Conservation (phyloP, 2,797 vertebrate species). For the Masticophis lateralis region DNA sequence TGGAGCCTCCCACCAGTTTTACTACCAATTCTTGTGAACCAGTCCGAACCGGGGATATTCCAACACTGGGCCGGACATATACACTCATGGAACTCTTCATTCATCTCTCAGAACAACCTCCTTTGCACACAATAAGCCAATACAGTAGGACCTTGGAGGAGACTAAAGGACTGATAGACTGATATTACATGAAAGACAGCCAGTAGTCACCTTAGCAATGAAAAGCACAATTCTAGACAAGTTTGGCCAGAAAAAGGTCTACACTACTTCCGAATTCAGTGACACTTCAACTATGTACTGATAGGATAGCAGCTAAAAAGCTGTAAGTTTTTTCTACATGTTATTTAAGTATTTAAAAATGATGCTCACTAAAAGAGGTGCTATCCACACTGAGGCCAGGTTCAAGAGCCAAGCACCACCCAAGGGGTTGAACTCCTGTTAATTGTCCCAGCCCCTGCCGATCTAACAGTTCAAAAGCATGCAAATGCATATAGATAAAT, state of each 20-base stretch:
- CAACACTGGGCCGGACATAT: background rate
- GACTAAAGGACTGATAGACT: background rate
- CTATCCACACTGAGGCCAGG: background rate
- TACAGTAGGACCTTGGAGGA: background rate
- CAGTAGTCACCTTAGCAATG: background rate
- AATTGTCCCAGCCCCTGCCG: background rate
- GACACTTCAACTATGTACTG: background rate
- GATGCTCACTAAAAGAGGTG: background rate
- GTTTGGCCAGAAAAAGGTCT: background rate
- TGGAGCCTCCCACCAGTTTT: too few relatives aligned
- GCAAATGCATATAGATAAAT: background rate
- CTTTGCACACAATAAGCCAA: background rate
- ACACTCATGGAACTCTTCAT: background rate
- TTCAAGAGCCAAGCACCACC: background rate
- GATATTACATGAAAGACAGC: background rate
- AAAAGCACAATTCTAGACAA: background rate
- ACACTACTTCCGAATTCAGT: background rate
- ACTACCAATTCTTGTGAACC: too few relatives aligned
- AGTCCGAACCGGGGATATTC: too few relatives aligned
- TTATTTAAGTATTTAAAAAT: conserved; percentile 25
- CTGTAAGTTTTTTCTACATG: background rate
- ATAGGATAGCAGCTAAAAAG: background rate
- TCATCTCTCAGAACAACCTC: background rate
- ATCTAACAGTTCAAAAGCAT: background rate
- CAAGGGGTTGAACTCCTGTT: background rate